Conservation (phyloP, 2,888 invertebrate species). For the Macropis europaea region DNA sequence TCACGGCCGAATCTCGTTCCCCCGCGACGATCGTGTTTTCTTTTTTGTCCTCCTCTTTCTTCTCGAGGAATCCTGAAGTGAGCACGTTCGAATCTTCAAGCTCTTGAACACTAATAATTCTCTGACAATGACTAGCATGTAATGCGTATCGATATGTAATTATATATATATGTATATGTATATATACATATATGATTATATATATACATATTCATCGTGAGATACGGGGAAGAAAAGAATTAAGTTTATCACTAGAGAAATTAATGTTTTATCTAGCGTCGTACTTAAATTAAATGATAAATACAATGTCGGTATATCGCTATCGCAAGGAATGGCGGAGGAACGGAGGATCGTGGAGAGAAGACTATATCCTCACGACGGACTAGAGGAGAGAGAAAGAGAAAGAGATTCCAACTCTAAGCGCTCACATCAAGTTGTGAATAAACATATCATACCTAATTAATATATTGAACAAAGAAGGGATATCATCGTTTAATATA, state of each 20-base stretch:
- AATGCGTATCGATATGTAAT: conserved; percentile 69
- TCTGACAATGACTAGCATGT: conserved; percentile 75
- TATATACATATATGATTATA: no score
- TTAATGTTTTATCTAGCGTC: conserved; percentile 71
- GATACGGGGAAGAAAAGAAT: conserved; percentile 21
- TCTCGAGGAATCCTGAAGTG: conserved; percentile 53
- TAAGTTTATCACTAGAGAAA: conserved; percentile 60
- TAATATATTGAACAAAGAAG: conserved; percentile 76
- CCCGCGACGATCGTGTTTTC: no score
- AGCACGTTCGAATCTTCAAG: conserved; percentile 66
- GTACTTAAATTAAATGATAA: conserved; percentile 73
- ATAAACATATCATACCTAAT: conserved; percentile 79
- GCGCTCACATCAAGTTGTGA: conserved; percentile 80
- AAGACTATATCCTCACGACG: conserved; percentile 67
- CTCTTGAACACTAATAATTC: conserved; percentile 70
- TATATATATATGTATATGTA: conserved; percentile 45
- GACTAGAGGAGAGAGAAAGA: conserved; percentile 51
- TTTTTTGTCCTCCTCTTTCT: no score
- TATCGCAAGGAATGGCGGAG: conserved; percentile 27
- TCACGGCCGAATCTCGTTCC: conserved; percentile 22
- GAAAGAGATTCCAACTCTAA: conserved; percentile 72
- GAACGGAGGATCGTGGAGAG: neutral
- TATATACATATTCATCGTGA: conserved; percentile 42
- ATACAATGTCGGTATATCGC: conserved; percentile 49
- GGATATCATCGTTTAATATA: conserved; percentile 76